Evolutionary conservation across 2,888 invertebrate genomes (phyloP).

Genomic region (Stenotaenia linearis): DNA sequence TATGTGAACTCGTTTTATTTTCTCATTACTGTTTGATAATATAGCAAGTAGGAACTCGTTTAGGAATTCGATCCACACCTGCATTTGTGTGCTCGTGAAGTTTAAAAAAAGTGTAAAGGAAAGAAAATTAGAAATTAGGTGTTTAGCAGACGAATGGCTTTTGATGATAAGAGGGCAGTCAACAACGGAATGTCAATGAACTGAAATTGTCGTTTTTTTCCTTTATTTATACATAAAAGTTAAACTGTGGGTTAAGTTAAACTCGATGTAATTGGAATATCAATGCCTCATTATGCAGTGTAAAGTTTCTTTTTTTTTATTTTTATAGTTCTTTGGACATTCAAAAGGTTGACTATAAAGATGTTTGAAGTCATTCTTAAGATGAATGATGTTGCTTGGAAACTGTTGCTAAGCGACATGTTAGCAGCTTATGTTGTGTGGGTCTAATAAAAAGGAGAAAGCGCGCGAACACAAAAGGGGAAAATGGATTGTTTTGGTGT

Average conservation of each 20-base stretch:
- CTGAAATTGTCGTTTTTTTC: background rate
- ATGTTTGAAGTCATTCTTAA: slow-evolving; percentile 4
- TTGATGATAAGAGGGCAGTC: slow-evolving; percentile 20
- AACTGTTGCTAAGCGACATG: slow-evolving; percentile 1
- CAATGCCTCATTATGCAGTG: background rate
- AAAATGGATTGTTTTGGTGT: slow-evolving; percentile 26
- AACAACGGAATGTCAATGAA: slow-evolving; percentile 4
- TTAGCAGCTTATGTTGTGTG: slow-evolving; percentile 1
- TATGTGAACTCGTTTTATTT: background rate
- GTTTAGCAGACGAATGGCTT: slow-evolving; percentile 14
- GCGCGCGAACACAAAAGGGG: background rate
- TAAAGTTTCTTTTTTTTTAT: background rate
- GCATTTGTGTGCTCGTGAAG: background rate
- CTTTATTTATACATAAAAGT: no score
- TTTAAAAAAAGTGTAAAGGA: background rate
- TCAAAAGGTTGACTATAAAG: background rate
- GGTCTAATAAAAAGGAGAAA: background rate
- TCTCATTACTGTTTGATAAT: background rate
- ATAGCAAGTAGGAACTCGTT: background rate
- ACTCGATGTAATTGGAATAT: slow-evolving; percentile 2
- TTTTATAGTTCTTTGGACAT: background rate
- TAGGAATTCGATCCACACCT: background rate
- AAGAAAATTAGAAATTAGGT: slow-evolving; percentile 17
- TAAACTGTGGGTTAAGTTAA: background rate
- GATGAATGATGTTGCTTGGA: slow-evolving; percentile 5